These are phyloP conservation scores for Marasmarcha lunaedactyla DNA, from an alignment of 2,888 invertebrate species.

Conservation along the genomic window DNA sequence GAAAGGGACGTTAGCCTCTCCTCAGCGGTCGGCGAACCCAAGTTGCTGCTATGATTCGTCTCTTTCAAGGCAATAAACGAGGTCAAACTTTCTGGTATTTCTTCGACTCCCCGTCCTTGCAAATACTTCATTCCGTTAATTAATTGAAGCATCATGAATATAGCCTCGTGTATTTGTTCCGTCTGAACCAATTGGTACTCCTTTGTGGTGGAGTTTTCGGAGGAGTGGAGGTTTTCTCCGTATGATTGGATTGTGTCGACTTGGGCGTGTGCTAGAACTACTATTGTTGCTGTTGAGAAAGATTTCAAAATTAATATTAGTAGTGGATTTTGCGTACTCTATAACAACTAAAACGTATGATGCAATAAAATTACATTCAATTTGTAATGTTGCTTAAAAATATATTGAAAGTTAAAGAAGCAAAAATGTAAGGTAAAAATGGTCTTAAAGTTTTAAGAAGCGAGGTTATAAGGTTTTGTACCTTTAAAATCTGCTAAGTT, in stretches of 20 bases:
- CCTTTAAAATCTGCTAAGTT: too few species aligned
- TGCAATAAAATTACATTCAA: too few species aligned
- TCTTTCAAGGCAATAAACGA: conserved; percentile 81
- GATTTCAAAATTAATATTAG: too few species aligned
- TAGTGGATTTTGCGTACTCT: too few species aligned
- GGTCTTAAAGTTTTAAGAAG: too few species aligned
- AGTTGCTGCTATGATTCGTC: conserved; percentile 30
- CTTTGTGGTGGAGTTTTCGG: conserved; percentile 51
- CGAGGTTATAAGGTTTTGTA: too few species aligned
- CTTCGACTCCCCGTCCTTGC: conserved; percentile 86
- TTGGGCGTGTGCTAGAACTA: conserved; percentile 80
- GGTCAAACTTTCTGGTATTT: conserved; percentile 76
- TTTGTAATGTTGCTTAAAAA: too few species aligned
- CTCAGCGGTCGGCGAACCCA: conserved; percentile 37
- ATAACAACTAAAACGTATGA: too few species aligned
- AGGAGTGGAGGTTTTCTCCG: conserved; percentile 71
- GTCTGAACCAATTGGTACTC: conserved; percentile 55
- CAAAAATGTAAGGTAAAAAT: too few species aligned
- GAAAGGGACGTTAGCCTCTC: conserved; percentile 55
- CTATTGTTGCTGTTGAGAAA: conserved; percentile 75
- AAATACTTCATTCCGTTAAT: conserved; percentile 85
- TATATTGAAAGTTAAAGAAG: too few species aligned
- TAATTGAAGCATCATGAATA: conserved; percentile 83
- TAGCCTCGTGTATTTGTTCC: conserved; percentile 74
- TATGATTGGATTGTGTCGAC: conserved; percentile 81